phyloP scores from a whole-genome alignment of 1,140 invertebrate genomes.

The Cydia splendana region DNA sequence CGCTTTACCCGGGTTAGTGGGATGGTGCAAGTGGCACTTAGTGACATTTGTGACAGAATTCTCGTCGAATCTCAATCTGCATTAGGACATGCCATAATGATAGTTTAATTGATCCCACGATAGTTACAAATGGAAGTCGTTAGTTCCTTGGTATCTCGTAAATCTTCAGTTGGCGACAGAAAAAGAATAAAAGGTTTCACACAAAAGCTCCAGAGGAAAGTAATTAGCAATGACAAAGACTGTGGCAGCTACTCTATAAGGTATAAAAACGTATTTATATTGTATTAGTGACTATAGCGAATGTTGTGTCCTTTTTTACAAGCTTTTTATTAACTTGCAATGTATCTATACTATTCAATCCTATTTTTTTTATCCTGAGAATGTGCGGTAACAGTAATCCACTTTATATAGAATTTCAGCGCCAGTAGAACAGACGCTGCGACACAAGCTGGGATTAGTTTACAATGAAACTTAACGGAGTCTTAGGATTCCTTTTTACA shows the following conservation, averaged over 20 bases:
- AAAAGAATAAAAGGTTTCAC: constrained; percentile 5
- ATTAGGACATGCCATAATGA: too few species aligned
- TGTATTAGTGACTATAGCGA: neutral
- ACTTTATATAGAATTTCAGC: too few species aligned
- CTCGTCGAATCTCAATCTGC: neutral
- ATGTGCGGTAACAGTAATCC: too few species aligned
- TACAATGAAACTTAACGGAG: too few species aligned
- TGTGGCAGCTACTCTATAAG: neutral
- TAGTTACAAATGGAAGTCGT: neutral
- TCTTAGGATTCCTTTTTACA: too few species aligned
- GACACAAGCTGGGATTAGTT: too few species aligned
- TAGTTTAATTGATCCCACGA: neutral
- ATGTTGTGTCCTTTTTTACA: too few species aligned
- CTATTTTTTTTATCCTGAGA: too few species aligned
- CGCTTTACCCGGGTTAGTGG: too few species aligned
- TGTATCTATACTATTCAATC: too few species aligned
- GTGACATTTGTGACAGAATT: neutral
- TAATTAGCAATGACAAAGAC: constrained; percentile 14
- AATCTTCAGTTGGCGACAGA: neutral
- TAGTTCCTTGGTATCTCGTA: constrained; percentile 1
- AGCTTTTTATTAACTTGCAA: too few species aligned
- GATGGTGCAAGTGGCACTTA: neutral
- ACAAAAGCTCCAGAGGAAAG: constrained; percentile 1
- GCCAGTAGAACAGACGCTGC: too few species aligned
- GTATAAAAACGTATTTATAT: neutral